Base-by-base conservation (phyloP, 35 echinoderm and acorn worm genomes). In the Lytechinus variegatus region DNA sequence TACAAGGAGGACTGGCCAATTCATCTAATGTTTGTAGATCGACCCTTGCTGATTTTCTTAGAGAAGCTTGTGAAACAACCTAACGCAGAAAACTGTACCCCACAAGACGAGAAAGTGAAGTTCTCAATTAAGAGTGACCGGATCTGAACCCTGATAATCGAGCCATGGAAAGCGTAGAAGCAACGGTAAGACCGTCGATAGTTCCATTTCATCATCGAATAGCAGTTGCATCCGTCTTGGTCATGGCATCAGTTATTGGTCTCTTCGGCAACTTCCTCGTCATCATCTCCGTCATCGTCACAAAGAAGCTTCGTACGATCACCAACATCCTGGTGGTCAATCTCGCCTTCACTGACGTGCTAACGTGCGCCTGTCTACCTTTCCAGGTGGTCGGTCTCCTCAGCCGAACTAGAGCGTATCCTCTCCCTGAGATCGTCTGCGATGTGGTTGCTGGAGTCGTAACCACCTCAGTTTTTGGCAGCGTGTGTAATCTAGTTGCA, bases 281-380 rank as follows among this genome's bases (percentile, higher is more conserved):
- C 16, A 98, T 99, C 27, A 13, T 97, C 9, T 87, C 98, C 8
- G 98, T 99, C 27, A 56, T 94, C 53, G 16, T 99, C 5, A 95
- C 95, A 28, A 86, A 94, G 12, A 96, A 96, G 95, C 91, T 99
- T 56, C 95, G 95, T n/a, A 99, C 98, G 24, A 96, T 95, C 10
- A 97, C 98, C 6, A 99, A 99, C 87, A 95, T 99, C 11, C 96
- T 97, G 89, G 96, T 99, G 11, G 96, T 99, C 29, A 99, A 97
- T 86, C 97, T 99, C 13, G 95, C 96, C 79, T 57, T 97, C 27
- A 95, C 98, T 9, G 98, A 99, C 29, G 60, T 98, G 13, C 93
- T 95, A 2, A 97, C 97, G 4, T 96, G 95, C 95, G 52, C 97
- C 61, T 97, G 89, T 12, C 71, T 99, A 54, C 98, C 98, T 14